These are phyloP conservation scores for Isoperla grammatica DNA, from an alignment of 2,888 invertebrate species.

Conservation along the genomic window DNA sequence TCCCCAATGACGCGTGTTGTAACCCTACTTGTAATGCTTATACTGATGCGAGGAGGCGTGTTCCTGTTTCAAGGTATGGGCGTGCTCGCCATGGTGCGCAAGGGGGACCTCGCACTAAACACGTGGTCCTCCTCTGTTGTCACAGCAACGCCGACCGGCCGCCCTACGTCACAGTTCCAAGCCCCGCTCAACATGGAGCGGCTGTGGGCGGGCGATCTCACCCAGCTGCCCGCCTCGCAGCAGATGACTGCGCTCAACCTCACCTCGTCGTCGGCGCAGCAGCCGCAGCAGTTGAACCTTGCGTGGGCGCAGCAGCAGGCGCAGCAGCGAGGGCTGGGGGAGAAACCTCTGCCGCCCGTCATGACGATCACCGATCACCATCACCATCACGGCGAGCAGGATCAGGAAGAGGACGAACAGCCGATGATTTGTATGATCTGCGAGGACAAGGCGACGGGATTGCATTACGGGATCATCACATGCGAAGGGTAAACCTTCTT, in stretches of 20 bases:
- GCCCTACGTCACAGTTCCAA: constrained; percentile 36
- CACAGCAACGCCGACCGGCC: neutral
- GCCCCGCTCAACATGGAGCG: constrained; percentile 84
- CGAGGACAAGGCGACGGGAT: constrained; percentile 94
- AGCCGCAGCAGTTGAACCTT: constrained; percentile 26
- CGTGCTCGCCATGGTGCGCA: neutral
- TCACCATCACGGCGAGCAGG: constrained; percentile 32
- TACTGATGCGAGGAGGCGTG: too few species aligned
- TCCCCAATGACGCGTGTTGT: too few species aligned
- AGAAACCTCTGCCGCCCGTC: constrained; percentile 37
- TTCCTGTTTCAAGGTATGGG: too few species aligned
- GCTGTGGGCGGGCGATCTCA: constrained; percentile 83
- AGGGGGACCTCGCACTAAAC: neutral
- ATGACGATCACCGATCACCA: constrained; percentile 12
- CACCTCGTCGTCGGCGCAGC: constrained; percentile 39
- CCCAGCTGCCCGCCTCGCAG: constrained; percentile 75
- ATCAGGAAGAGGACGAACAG: constrained; percentile 72
- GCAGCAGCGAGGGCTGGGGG: constrained; percentile 1
- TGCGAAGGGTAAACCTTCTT: constrained; percentile 88
- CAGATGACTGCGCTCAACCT: constrained; percentile 74
- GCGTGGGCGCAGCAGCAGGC: constrained; percentile 30
- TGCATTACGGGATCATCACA: constrained; percentile 98
- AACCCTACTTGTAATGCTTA: too few species aligned
- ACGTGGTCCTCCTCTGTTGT: neutral
- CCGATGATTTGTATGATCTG: constrained; percentile 98